Percentiles rank a stretch among this genome's conserved stretches.
These are phyloP conservation scores for Notiomystis cincta DNA, from an alignment of 2,113 vertebrate species.

Conservation along the genomic window DNA sequence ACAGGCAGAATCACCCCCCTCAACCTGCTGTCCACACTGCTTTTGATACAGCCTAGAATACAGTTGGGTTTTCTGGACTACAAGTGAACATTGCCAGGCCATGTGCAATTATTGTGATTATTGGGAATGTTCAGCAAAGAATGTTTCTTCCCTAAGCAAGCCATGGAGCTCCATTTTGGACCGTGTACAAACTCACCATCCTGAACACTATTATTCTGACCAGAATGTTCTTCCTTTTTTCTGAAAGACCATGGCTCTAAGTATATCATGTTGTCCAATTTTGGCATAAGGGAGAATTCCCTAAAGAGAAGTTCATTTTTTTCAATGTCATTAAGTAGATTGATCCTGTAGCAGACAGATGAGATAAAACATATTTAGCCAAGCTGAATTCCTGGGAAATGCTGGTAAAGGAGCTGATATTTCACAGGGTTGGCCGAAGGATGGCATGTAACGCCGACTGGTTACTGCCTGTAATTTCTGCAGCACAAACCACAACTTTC, in stretches of 20 bases:
- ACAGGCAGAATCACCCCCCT: neutral
- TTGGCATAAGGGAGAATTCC: neutral
- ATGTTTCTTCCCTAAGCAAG: neutral
- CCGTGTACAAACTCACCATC: neutral
- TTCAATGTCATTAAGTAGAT: neutral
- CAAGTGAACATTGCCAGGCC: accelerated
- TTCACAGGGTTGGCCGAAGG: neutral
- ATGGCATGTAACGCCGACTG: accelerated
- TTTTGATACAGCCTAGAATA: neutral
- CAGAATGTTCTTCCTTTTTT: neutral
- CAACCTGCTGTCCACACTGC: accelerated
- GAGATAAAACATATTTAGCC: neutral
- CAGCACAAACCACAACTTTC: neutral
- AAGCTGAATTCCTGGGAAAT: neutral
- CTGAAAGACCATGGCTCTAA: neutral
- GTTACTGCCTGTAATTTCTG: neutral
- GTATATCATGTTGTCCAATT: neutral
- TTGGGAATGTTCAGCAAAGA: neutral
- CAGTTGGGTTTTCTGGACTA: neutral
- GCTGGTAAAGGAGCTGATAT: neutral
- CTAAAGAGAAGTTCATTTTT: neutral
- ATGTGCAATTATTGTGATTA: neutral
- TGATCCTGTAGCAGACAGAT: neutral
- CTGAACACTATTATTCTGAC: neutral
- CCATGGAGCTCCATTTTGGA: neutral